Evolutionary conservation across 2,888 invertebrate genomes (phyloP), one percentile per base, ranked within the genome.

Genomic region (Drosophila colorata): DNA sequence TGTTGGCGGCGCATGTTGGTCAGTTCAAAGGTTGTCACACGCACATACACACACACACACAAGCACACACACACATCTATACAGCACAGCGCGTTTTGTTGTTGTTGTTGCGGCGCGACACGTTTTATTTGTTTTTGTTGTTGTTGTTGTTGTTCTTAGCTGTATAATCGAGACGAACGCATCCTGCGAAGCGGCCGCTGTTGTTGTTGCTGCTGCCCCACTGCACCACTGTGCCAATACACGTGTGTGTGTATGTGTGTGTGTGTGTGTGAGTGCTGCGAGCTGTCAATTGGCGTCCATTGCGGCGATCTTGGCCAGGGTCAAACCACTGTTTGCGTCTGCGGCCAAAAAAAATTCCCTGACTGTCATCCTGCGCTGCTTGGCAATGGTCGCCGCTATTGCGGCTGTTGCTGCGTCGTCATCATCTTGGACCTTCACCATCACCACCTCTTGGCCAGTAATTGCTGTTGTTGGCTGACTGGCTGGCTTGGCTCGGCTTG

Each of bases 121-220:
- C 78, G 65, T 68, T 68, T 52, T 52, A 37, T 49, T 74, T 66
- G 20, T 67, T 57, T 60, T 70, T 78, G 56, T 61, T 69, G 58
- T 81, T 74, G 58, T 69, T 75, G 56, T 81, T 82, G 56, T 76
- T 78, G 18, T 72, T 86, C 53, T 59, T 70, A 70, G 87, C 90
- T 91, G 91, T 90, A 91, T 91, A 87, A 90, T 92, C 91, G 91
- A 91, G 91, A 91, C 91, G 91, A 90, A 91, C 91, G 83, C 77
- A 79, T 83, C 75, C 74, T 65, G 51, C 14, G 57, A 52, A 38
- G 59, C 64, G 58, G 69, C 44, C 20, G 63, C 65, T 65, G 75
- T 38, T 81, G 49, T 78, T 74, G 67, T 66, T 80, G 72, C 55
- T 73, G 52, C 48, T 67, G 57, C 47, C 43, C 73, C 76, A 69